Evolutionary conservation across 2,113 vertebrate genomes (phyloP), one percentile per base, ranked within the genome.

Genomic region (Pluvialis apricaria): DNA sequence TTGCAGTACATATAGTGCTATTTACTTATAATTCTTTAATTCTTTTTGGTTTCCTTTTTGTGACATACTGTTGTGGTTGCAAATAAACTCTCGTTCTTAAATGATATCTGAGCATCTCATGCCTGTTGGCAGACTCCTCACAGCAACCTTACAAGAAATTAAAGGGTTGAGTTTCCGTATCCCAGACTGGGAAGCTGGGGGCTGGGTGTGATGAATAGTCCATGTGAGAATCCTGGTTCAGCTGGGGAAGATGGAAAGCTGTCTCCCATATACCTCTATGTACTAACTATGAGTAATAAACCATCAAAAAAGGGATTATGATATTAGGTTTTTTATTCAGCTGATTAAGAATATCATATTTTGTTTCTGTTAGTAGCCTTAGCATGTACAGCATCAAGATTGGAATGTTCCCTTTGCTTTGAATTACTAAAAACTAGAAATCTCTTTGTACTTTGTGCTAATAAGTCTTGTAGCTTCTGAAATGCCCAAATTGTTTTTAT

Each of bases 151-250:
- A 7, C 3, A 58, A 47, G 34, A 32, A 71, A 66, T 54, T 45
- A 47, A 61, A 66, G 12, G 3, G 8, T 31, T 55, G 44, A 60
- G 11, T 47, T 82, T 58, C 32, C 6, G 18, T 26, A 52, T 13
- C 5, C 0, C 3, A 82, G 36, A 36, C 31, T 36, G 38, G 18
- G 38, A 86, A 82, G n/a, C 17, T 72, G n/a, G 62, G 24, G 32
- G 6, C 9, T 38, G 24, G 28, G 3, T 0, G 0, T 64, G 11
- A 44, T 5, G 3, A 18, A 18, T 29, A 72, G 20, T n/a, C 9
- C 16, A 26, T 10, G 26, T 9, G 15, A 61, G 13, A 75, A 80
- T 26, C 9, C 3, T 62, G 12, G 13, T 52, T 36, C 24, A 20
- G 10, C 14, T 47, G 25, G 17, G 16, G 9, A 71, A 84, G 66